These are phyloP conservation scores for Nesogale talazaci DNA, from an alignment of 2,113 vertebrate genomes.

Conservation along the genomic window DNA sequence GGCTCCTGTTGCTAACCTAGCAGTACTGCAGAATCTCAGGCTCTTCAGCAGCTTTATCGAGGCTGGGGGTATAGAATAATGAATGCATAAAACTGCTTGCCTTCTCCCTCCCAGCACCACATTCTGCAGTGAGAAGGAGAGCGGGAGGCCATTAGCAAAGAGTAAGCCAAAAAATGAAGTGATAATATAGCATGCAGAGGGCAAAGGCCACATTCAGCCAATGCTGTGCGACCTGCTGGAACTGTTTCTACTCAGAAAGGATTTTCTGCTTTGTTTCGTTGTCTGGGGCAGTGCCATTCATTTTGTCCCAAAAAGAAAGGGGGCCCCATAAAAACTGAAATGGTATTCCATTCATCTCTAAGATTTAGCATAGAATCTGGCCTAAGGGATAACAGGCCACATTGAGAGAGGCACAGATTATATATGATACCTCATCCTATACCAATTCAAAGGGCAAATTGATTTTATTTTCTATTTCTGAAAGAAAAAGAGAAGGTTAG, in stretches of 20 bases:
- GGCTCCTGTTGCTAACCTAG: constrained; percentile 38
- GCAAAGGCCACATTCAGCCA: constrained; percentile 27
- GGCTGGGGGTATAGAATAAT: constrained; percentile 25
- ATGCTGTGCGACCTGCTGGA: background rate
- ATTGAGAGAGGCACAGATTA: constrained; percentile 2
- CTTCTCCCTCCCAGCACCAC: background rate
- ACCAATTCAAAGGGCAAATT: background rate
- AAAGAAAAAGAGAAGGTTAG: constrained; percentile 2
- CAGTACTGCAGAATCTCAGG: constrained; percentile 19
- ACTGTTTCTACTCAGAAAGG: background rate
- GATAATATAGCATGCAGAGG: background rate
- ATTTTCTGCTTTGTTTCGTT: constrained; percentile 20
- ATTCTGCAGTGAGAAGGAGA: constrained; percentile 6
- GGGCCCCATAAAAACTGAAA: background rate
- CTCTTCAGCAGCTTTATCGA: constrained; percentile 7
- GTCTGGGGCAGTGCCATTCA: constrained; percentile 25
- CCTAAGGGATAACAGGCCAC: background rate
- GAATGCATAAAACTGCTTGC: constrained; percentile 32
- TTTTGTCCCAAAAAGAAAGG: constrained; percentile 31
- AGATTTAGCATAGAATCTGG: background rate
- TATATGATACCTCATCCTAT: background rate
- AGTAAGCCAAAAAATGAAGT: constrained; percentile 21
- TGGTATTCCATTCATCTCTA: background rate
- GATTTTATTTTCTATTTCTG: background rate
- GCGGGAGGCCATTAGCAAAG: constrained; percentile 53